Conservation (phyloP, 2,888 invertebrate species). For the Nymphalis c-album region DNA sequence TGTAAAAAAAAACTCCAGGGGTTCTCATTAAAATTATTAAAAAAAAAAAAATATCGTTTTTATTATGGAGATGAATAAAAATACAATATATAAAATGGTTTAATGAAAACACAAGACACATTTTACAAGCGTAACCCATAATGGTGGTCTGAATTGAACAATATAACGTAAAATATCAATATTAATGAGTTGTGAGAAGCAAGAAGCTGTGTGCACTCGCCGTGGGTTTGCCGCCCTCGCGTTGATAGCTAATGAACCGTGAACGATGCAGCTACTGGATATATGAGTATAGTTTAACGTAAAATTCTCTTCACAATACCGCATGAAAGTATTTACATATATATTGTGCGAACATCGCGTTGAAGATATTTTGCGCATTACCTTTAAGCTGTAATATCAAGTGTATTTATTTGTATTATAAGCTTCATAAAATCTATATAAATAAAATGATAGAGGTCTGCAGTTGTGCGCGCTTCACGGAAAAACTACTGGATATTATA, state of each 20-base stretch:
- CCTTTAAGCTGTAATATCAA: background rate
- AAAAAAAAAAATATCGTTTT: no score
- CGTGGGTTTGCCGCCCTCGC: slow-evolving; percentile 29
- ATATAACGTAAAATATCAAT: slow-evolving; percentile 49
- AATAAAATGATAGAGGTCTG: no score
- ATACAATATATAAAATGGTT: background rate
- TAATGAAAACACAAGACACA: slow-evolving; percentile 2
- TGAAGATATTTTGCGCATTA: slow-evolving; percentile 22
- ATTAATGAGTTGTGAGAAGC: slow-evolving; percentile 49
- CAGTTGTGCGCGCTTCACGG: no score
- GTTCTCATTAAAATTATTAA: no score
- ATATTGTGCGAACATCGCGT: slow-evolving; percentile 4
- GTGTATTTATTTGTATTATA: background rate
- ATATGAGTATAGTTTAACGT: slow-evolving; percentile 50
- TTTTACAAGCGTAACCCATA: slow-evolving; percentile 2
- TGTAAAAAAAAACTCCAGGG: no score
- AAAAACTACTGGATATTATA: no score
- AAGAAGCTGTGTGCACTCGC: slow-evolving; percentile 39
- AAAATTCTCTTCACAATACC: slow-evolving; percentile 48
- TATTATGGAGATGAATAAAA: background rate
- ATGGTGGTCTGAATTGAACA: slow-evolving; percentile 27
- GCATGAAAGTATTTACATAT: slow-evolving; percentile 11
- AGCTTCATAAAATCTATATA: background rate
- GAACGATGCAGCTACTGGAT: slow-evolving; percentile 53
- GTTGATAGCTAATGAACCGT: slow-evolving; percentile 59